Percentiles rank a stretch among this genome's conserved stretches.
Evolutionary conservation across 2,888 invertebrate genomes (phyloP).

Genomic region (Lycocerus yunnanus): DNA sequence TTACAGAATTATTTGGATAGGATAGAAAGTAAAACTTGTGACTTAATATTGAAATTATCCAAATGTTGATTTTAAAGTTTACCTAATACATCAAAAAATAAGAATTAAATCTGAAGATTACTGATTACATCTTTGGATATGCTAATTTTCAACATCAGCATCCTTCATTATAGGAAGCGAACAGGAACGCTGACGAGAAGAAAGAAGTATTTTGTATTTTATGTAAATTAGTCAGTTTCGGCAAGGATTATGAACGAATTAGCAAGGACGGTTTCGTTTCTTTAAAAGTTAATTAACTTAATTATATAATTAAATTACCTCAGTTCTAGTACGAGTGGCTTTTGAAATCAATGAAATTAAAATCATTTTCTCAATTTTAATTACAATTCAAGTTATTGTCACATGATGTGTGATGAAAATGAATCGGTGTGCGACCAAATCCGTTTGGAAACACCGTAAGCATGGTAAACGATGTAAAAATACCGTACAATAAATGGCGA

Average conservation of each 20-base stretch:
- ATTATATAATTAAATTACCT: neutral
- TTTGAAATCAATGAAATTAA: neutral
- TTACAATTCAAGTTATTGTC: neutral
- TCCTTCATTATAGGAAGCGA: neutral
- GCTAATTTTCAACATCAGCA: neutral
- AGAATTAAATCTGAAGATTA: too few species aligned
- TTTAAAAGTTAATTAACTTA: neutral
- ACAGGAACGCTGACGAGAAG: neutral
- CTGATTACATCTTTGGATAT: neutral
- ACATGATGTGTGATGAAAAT: slow-evolving; percentile 5
- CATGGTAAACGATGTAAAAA: slow-evolving; percentile 10
- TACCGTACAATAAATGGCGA: slow-evolving; percentile 20
- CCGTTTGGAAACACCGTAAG: slow-evolving; percentile 27
- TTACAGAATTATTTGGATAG: neutral
- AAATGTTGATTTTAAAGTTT: too few species aligned
- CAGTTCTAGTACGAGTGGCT: neutral
- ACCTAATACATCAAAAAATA: too few species aligned
- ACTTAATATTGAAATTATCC: too few species aligned
- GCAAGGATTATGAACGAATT: neutral
- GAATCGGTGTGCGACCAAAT: neutral
- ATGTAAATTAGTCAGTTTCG: neutral
- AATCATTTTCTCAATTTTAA: neutral
- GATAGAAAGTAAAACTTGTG: neutral
- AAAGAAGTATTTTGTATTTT: neutral
- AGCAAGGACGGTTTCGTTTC: neutral